Evolutionary conservation across 2,113 vertebrate species (phyloP).

Genomic region (Salvelinus fontinalis): DNA sequence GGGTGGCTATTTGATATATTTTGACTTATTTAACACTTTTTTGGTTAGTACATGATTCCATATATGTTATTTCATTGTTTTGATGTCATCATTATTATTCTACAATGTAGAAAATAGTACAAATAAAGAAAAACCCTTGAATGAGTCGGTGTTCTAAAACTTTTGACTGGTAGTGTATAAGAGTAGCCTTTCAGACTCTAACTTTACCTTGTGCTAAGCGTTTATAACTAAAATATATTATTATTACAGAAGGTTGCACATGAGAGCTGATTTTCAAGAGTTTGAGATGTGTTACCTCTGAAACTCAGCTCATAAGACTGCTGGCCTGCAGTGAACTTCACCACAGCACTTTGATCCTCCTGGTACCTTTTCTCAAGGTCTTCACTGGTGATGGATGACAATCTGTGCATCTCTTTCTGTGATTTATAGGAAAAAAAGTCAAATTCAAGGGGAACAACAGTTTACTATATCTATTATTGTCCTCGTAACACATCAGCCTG

Average conservation of each 20-base stretch:
- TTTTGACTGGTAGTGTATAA: too few species aligned
- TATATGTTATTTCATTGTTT: too few species aligned
- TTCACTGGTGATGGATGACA: slow-evolving; percentile 34
- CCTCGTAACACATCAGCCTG: neutral
- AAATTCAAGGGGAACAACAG: neutral
- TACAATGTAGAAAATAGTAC: too few species aligned
- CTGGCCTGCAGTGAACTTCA: slow-evolving; percentile 26
- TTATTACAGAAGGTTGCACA: neutral
- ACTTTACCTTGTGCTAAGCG: neutral
- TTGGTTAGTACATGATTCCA: too few species aligned
- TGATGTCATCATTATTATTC: too few species aligned
- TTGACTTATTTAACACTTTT: too few species aligned
- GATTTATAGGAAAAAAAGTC: neutral
- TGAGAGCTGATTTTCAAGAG: neutral
- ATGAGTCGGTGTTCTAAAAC: too few species aligned
- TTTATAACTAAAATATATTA: neutral
- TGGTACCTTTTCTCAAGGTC: slow-evolving; percentile 38
- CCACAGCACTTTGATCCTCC: neutral
- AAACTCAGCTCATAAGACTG: slow-evolving; percentile 42
- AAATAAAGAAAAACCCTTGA: too few species aligned
- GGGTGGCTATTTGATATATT: too few species aligned
- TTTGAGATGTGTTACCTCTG: slow-evolving; percentile 13
- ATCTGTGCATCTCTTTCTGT: slow-evolving; percentile 23
- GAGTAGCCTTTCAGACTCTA: neutral
- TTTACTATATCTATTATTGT: neutral